These are phyloP conservation scores for Sebastes jordani DNA, from an alignment of 2,797 vertebrate genomes.

Conservation along the genomic window DNA sequence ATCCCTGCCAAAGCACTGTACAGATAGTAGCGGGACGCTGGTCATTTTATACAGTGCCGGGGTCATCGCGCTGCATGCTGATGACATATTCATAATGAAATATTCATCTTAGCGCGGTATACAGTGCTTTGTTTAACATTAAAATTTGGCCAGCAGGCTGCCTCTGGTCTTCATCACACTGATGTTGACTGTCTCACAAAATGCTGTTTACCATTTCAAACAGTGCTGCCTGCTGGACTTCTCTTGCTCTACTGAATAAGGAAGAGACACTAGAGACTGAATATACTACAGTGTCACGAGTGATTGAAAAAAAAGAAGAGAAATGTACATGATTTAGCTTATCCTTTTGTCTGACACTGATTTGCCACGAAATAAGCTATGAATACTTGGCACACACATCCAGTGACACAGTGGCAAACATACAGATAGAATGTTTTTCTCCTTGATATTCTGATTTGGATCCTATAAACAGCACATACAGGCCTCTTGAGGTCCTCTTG, in stretches of 20 bases:
- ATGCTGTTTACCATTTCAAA: constrained; percentile 68
- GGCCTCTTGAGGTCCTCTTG: background rate
- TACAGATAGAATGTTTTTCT: background rate
- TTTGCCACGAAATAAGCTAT: background rate
- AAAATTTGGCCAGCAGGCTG: constrained; percentile 66
- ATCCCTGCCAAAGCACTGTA: constrained; percentile 40
- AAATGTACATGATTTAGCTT: background rate
- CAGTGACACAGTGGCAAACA: background rate
- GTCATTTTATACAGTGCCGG: constrained; percentile 43
- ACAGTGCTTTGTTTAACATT: constrained; percentile 67
- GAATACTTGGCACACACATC: background rate
- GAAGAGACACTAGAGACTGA: background rate
- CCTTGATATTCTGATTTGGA: background rate
- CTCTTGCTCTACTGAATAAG: constrained; percentile 34
- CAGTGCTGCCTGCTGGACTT: constrained; percentile 46
- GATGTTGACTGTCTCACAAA: constrained; percentile 56
- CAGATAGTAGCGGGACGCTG: constrained; percentile 44
- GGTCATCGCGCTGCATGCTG: constrained; percentile 62
- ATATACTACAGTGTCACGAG: background rate
- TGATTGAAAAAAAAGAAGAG: background rate
- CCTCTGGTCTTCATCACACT: constrained; percentile 48
- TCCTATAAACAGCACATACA: background rate
- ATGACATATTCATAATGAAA: constrained; percentile 69
- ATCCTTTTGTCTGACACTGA: constrained; percentile 3
- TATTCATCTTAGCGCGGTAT: constrained; percentile 64